Evolutionary conservation across 2,797 vertebrate genomes (phyloP).

Genomic region (Amazona ochrocephala): DNA sequence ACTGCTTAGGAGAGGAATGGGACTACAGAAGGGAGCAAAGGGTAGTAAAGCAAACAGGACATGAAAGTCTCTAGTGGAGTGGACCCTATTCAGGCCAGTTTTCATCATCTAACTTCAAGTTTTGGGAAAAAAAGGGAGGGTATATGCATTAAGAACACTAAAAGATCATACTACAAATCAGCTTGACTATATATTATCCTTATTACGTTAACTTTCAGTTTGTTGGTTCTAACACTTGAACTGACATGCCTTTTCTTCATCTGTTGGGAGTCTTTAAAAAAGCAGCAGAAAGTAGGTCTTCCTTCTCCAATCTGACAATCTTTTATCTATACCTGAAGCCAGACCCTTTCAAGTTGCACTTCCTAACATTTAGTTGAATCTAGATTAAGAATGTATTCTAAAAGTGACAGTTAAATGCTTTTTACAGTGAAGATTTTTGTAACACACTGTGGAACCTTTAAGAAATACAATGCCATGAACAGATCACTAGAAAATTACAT

Average conservation of each 20-base stretch:
- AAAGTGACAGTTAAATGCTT: not conserved
- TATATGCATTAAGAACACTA: not conserved
- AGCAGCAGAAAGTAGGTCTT: not conserved
- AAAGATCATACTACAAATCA: not conserved
- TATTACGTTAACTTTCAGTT: not conserved
- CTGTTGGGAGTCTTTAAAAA: not conserved
- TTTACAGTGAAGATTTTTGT: not conserved
- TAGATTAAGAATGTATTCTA: not conserved
- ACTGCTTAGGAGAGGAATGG: not conserved
- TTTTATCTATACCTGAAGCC: constrained; percentile 4
- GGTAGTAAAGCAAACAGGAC: not conserved
- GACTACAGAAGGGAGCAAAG: not conserved
- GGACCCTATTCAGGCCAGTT: not conserved
- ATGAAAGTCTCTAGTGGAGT: not conserved
- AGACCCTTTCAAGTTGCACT: not conserved
- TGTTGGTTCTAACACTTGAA: not conserved
- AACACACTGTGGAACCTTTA: not conserved
- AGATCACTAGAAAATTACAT: not conserved
- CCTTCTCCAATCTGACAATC: constrained; percentile 1
- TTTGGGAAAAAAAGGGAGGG: fast-evolving
- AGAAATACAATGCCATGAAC: not conserved
- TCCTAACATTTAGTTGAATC: not conserved
- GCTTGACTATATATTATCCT: not conserved
- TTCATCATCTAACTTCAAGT: not conserved
- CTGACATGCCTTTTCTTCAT: not conserved